Evolutionary conservation across 2,113 vertebrate genomes (phyloP).

Genomic region (Podiceps cristatus): DNA sequence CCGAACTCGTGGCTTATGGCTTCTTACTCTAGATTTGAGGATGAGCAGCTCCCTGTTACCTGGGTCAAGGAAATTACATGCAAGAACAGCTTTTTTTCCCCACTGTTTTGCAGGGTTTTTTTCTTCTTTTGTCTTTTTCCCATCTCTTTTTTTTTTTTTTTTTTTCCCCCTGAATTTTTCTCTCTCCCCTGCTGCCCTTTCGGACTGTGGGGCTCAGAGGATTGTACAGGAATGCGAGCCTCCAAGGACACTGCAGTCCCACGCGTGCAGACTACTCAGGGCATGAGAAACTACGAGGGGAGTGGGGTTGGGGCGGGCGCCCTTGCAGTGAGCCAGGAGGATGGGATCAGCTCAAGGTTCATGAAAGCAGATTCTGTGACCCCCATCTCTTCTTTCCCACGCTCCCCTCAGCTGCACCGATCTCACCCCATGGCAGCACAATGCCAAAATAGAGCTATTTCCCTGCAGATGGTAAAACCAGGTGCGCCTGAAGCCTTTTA

Average conservation of each 20-base stretch:
- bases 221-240: background rate
- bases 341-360: background rate
- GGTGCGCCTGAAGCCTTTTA: background rate
- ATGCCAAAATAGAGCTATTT: background rate
- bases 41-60: background rate
- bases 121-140: no score
- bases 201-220: background rate
- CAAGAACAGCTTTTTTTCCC: background rate
- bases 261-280: rapidly evolving
- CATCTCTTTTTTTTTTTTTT: background rate
- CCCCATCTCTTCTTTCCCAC: background rate
- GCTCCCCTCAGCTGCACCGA: background rate
- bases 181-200: no score
- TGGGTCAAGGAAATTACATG: background rate
- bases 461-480: background rate
- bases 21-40: background rate
- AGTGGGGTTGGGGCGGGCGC: background rate
- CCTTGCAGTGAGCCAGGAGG: background rate
- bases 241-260: background rate
- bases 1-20: background rate
- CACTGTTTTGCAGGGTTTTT: no score
- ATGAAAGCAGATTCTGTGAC: background rate
- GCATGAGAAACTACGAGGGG: background rate
- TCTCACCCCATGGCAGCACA: background rate
- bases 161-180: background rate